Conservation (phyloP, 1,140 invertebrate species). For the Bathynomus jamesi region DNA sequence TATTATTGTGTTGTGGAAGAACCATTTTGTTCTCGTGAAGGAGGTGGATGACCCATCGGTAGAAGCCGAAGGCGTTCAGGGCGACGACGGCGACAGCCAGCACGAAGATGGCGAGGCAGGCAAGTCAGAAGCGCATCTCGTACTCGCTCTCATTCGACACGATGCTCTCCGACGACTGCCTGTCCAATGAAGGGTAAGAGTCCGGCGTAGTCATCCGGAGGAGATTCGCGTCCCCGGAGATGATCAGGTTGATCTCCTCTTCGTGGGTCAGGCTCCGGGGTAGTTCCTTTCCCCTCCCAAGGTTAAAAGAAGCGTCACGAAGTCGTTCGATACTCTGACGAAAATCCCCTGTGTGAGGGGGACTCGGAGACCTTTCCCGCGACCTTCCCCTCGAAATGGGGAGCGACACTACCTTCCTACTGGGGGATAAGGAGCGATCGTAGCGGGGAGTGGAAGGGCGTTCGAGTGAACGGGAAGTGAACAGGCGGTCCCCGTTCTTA, state of each 20-base stretch:
- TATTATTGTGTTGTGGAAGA: background rate
- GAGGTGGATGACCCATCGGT: background rate
- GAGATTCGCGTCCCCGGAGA: slow-evolving; percentile 29
- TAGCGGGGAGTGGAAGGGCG: slow-evolving; percentile 31
- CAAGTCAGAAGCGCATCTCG: slow-evolving; percentile 36
- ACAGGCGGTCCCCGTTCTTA: slow-evolving; percentile 25
- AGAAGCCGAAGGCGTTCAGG: background rate
- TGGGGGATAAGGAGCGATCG: slow-evolving; percentile 29
- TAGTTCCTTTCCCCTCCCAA: slow-evolving; percentile 17
- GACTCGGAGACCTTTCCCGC: slow-evolving; percentile 35
- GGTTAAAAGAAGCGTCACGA: slow-evolving; percentile 15
- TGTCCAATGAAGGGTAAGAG: slow-evolving; percentile 25
- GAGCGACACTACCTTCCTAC: slow-evolving; percentile 30
- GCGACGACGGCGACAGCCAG: background rate
- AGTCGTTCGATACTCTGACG: slow-evolving; percentile 15
- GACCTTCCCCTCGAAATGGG: slow-evolving; percentile 25
- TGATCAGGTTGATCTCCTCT: slow-evolving; percentile 36
- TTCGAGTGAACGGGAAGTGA: slow-evolving; percentile 31
- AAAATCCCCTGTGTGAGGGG: background rate
- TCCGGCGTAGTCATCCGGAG: slow-evolving; percentile 33
- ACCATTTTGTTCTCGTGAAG: background rate
- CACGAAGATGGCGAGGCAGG: background rate
- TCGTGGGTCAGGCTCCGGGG: slow-evolving; percentile 32
- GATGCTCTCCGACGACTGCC: slow-evolving; percentile 14
- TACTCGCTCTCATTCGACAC: slow-evolving; percentile 30